Conservation (phyloP, 1,140 invertebrate species). For the Triops cancriformis region DNA sequence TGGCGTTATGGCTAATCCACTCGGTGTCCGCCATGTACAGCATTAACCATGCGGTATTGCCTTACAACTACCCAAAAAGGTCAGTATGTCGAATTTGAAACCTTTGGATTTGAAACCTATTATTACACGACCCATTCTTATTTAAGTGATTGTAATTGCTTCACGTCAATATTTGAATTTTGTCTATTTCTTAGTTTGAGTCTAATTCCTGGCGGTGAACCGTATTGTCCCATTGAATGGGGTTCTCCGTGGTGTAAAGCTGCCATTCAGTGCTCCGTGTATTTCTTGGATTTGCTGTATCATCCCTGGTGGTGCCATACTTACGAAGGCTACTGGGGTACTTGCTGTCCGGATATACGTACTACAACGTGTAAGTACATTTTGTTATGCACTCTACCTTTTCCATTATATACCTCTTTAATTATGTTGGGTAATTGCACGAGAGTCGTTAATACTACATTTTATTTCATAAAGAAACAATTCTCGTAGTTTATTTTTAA, state of each 20-base stretch:
- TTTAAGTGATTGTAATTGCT: neutral
- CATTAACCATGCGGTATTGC: neutral
- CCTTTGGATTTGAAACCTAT: neutral
- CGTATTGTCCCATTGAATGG: conserved; percentile 16
- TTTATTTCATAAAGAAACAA: too few relatives aligned
- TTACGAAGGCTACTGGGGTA: conserved; percentile 22
- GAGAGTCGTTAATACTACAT: too few relatives aligned
- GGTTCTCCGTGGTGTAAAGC: conserved; percentile 20
- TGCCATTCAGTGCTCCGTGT: conserved; percentile 25
- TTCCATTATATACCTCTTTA: too few relatives aligned
- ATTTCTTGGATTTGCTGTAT: conserved; percentile 26
- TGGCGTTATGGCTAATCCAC: neutral
- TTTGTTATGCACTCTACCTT: too few relatives aligned
- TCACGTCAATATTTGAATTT: neutral
- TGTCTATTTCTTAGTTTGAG: neutral
- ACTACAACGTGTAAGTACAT: conserved; percentile 20
- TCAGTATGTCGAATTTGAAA: neutral
- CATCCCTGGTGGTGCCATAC: conserved; percentile 26
- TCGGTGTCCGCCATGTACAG: neutral
- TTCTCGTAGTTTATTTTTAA: too few relatives aligned
- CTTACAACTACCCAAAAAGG: neutral
- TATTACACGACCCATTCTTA: neutral
- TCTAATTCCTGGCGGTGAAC: conserved; percentile 21
- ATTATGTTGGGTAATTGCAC: too few relatives aligned
- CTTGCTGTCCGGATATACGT: conserved; percentile 25